A percentile compares a stretch with the other conserved stretches of the same genome.
phyloP scores from a whole-genome alignment of 2,797 vertebrate species.

The Epinephelus coioides region DNA sequence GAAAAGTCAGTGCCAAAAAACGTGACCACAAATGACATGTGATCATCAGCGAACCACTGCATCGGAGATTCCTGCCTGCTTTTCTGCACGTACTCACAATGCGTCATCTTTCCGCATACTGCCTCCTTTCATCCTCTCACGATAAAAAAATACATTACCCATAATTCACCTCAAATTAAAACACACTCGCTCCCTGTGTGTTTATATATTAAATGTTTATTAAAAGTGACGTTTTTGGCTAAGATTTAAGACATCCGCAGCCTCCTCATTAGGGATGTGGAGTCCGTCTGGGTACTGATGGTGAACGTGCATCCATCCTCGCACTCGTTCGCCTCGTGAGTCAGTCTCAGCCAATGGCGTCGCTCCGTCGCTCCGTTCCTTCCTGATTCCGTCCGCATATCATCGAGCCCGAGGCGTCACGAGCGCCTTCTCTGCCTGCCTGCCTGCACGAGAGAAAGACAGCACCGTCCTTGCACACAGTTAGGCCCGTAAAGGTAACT shows the following conservation, averaged over 20 bases:
- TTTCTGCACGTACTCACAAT: conserved; percentile 82
- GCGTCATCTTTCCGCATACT: conserved; percentile 69
- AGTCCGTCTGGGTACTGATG: conserved; percentile 19
- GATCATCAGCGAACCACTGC: conserved; percentile 63
- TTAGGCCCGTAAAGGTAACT: conserved; percentile 80
- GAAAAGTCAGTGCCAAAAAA: conserved; percentile 27
- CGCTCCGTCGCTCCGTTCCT: conserved; percentile 29
- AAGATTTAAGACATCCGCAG: conserved; percentile 23
- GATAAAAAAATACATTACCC: conserved; percentile 17
- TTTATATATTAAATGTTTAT: rapidly evolving
- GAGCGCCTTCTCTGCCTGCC: conserved; percentile 76
- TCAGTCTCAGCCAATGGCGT: conserved; percentile 74
- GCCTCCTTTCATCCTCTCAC: background rate
- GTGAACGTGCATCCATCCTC: conserved; percentile 78
- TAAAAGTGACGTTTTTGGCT: background rate
- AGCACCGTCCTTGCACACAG: conserved; percentile 80
- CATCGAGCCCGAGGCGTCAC: conserved; percentile 50
- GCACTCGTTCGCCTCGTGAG: conserved; percentile 66
- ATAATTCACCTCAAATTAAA: background rate
- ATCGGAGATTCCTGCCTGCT: conserved; percentile 67
- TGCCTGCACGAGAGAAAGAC: conserved; percentile 63
- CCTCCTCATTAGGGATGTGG: conserved; percentile 11
- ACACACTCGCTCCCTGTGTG: rapidly evolving
- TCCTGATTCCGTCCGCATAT: conserved; percentile 78
- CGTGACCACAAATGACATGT: conserved; percentile 62